Evolutionary conservation across 2,888 invertebrate genomes (phyloP).

Genomic region (Orchestes rusci): DNA sequence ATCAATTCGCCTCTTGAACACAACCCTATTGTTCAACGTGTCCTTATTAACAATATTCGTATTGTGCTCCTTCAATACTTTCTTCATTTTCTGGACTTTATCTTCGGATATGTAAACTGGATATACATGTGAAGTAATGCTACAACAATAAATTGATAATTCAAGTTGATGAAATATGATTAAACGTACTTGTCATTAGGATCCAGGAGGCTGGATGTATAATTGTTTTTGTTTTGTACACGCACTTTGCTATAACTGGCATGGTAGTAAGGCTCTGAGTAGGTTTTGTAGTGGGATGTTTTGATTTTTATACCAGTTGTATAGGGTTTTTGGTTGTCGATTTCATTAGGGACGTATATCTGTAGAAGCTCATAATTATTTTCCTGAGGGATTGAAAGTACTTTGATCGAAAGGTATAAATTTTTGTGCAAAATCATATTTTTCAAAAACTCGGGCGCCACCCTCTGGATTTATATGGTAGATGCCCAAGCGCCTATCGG

Average conservation of each 20-base stretch:
- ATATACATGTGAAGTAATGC: constrained; percentile 23
- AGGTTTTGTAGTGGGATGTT: constrained; percentile 27
- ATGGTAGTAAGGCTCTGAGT: constrained; percentile 28
- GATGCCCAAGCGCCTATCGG: too few relatives aligned
- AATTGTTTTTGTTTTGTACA: constrained; percentile 27
- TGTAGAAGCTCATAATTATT: too few relatives aligned
- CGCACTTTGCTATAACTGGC: constrained; percentile 39
- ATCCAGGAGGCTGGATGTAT: constrained; percentile 18
- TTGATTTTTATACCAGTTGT: constrained; percentile 36
- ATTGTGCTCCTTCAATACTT: constrained; percentile 24
- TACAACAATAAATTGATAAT: too few relatives aligned
- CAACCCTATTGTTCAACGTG: constrained; percentile 18
- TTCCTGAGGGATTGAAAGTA: too few relatives aligned
- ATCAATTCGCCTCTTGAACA: constrained; percentile 22
- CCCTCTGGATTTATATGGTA: too few relatives aligned
- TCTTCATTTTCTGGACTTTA: constrained; percentile 19
- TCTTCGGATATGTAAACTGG: constrained; percentile 30
- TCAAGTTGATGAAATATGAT: too few relatives aligned
- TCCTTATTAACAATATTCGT: constrained; percentile 23
- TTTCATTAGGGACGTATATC: constrained; percentile 26
- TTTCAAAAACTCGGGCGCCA: too few relatives aligned
- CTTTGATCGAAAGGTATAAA: too few relatives aligned
- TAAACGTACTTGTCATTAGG: constrained; percentile 2
- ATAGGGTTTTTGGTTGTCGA: constrained; percentile 28
- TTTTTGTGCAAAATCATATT: too few relatives aligned